Evolutionary conservation across 2,113 vertebrate genomes (phyloP).

Genomic region (Trogon melanurus): DNA sequence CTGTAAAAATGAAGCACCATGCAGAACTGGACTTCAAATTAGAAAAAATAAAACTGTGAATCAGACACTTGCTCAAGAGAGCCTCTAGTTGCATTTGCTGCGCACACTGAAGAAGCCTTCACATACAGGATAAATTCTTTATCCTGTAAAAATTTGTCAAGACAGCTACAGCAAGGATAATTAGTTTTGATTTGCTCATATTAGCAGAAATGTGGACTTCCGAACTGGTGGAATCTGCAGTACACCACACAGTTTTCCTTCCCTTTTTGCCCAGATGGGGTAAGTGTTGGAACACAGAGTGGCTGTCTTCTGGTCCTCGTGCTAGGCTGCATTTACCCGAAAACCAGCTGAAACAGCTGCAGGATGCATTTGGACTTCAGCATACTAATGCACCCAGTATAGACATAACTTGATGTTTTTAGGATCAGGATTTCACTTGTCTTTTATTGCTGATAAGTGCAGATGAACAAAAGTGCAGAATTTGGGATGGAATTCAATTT

Average conservation of each 20-base stretch:
- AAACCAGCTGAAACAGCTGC: not conserved
- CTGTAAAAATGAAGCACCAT: not conserved
- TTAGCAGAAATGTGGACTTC: not conserved
- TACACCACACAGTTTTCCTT: not conserved
- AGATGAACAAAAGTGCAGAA: not conserved
- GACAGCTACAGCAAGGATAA: not conserved
- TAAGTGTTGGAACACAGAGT: not conserved
- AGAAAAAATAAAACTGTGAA: not conserved
- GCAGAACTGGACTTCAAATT: not conserved
- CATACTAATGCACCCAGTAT: not conserved
- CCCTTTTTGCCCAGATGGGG: not conserved
- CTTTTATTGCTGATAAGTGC: not conserved
- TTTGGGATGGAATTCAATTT: not conserved
- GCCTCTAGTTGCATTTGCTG: not conserved
- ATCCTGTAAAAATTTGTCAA: not conserved
- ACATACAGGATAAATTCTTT: not conserved
- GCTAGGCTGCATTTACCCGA: not conserved
- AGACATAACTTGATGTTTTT: not conserved
- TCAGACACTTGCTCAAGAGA: not conserved
- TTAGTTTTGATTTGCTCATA: not conserved
- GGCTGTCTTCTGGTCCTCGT: not conserved
- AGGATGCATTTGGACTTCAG: not conserved
- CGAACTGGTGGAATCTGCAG: not conserved
- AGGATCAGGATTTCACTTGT: not conserved
- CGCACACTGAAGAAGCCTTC: not conserved